Evolutionary conservation across 1,140 invertebrate species (phyloP).

Genomic region (Bombus soroeensis): DNA sequence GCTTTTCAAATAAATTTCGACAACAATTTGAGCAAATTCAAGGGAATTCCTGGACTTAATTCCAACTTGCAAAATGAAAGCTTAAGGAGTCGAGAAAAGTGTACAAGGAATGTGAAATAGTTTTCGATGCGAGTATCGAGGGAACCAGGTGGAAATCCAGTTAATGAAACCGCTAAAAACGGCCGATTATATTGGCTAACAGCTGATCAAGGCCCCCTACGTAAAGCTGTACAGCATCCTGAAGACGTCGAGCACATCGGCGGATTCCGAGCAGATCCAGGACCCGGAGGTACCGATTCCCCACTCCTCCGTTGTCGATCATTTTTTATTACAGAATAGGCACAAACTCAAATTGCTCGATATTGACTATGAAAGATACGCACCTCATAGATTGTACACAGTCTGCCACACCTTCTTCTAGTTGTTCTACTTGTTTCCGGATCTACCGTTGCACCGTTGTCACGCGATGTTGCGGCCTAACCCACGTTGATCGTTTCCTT

Average conservation of each 20-base stretch:
- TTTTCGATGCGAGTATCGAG: slow-evolving; percentile 54
- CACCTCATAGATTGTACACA: slow-evolving; percentile 53
- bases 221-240: slow-evolving; percentile 97
- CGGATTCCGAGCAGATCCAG: slow-evolving; percentile 88
- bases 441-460: slow-evolving; percentile 43
- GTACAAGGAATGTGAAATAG: background rate
- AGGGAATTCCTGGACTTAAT: background rate
- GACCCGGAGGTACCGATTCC: slow-evolving; percentile 80
- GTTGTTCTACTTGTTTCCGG: slow-evolving; percentile 23
- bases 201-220: slow-evolving; percentile 97
- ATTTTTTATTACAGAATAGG: slow-evolving; percentile 30
- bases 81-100: no score
- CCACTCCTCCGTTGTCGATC: slow-evolving; percentile 41
- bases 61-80: background rate
- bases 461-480: slow-evolving; percentile 51
- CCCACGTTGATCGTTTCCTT: slow-evolving; percentile 26
- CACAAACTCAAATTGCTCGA: slow-evolving; percentile 57
- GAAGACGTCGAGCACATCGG: slow-evolving; percentile 94
- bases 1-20: no score
- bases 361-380: slow-evolving; percentile 53
- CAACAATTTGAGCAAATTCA: background rate
- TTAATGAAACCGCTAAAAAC: slow-evolving; percentile 53
- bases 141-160: slow-evolving; percentile 1
- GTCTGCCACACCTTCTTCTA: slow-evolving; percentile 41
- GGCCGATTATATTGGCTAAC: slow-evolving; percentile 76